Percentiles rank a stretch among this genome's conserved stretches.
phyloP scores from a whole-genome alignment of 2,888 invertebrate species.

The Cepaea hortensis region DNA sequence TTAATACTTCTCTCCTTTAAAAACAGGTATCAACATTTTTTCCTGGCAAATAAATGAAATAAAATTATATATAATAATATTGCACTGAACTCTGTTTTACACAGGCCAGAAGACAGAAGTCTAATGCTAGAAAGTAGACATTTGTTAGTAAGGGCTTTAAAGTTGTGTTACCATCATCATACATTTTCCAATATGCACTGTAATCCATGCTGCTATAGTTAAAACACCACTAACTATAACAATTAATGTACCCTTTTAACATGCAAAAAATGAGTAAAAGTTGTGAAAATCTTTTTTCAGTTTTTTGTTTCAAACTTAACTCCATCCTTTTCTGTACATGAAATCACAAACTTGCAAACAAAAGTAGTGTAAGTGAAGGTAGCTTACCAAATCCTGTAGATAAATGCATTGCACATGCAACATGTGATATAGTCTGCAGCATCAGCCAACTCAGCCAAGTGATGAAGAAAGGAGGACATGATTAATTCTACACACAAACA shows the following conservation, averaged over 20 bases:
- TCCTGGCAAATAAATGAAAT: not conserved
- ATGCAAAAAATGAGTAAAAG: too few relatives aligned
- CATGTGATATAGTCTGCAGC: constrained; percentile 54
- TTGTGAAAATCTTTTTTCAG: too few relatives aligned
- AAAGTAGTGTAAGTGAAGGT: not conserved
- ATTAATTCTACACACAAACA: constrained; percentile 25
- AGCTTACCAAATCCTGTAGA: constrained; percentile 61
- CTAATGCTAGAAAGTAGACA: not conserved
- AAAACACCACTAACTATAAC: too few relatives aligned
- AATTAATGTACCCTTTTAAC: too few relatives aligned
- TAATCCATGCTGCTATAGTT: too few relatives aligned
- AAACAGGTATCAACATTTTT: not conserved
- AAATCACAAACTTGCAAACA: not conserved
- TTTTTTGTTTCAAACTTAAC: too few relatives aligned
- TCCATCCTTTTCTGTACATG: not conserved
- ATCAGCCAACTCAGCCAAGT: constrained; percentile 48
- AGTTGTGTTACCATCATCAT: too few relatives aligned
- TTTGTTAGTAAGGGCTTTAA: too few relatives aligned
- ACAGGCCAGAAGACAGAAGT: not conserved
- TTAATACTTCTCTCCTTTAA: not conserved
- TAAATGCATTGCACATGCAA: constrained; percentile 59
- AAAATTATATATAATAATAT: not conserved
- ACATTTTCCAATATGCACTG: too few relatives aligned
- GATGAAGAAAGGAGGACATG: constrained; percentile 44
- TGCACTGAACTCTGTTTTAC: not conserved